A percentile compares a stretch with the other conserved stretches of the same genome.
These are phyloP conservation scores for Castor canadensis DNA, from an alignment of 2,113 vertebrate genomes.

Conservation along the genomic window DNA sequence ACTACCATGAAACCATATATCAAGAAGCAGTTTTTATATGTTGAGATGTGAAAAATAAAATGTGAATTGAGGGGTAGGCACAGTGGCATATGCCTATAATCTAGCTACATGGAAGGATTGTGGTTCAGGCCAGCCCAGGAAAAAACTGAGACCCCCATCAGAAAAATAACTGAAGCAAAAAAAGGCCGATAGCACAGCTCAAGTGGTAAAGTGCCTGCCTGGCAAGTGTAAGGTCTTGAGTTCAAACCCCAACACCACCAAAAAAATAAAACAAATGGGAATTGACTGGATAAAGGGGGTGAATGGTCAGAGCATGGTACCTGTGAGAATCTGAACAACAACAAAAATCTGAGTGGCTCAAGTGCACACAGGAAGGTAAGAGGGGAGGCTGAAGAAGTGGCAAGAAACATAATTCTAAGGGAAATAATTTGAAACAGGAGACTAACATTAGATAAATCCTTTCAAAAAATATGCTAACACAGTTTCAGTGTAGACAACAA, in stretches of 20 bases:
- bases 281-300: not conserved
- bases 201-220: too few species aligned
- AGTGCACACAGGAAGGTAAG: not conserved
- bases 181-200: too few species aligned
- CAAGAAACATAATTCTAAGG: too few species aligned
- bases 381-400: not conserved
- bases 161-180: too few species aligned
- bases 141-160: too few species aligned
- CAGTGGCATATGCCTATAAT: too few species aligned
- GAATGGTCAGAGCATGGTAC: not conserved
- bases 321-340: not conserved
- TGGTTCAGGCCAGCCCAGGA: too few species aligned
- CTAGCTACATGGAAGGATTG: too few species aligned
- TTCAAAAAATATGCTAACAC: not conserved
- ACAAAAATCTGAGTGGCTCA: not conserved
- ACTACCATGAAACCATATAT: not conserved
- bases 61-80: too few species aligned
- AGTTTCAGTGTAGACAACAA: not conserved
- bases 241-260: too few species aligned
- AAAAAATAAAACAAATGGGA: not conserved
- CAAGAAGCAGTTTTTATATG: constrained; percentile 7
- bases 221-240: too few species aligned
- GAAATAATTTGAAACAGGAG: not conserved
- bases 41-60: not conserved
- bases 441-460: not conserved